Conservation (phyloP, 2,888 invertebrate species). For the Venusia cambrica region DNA sequence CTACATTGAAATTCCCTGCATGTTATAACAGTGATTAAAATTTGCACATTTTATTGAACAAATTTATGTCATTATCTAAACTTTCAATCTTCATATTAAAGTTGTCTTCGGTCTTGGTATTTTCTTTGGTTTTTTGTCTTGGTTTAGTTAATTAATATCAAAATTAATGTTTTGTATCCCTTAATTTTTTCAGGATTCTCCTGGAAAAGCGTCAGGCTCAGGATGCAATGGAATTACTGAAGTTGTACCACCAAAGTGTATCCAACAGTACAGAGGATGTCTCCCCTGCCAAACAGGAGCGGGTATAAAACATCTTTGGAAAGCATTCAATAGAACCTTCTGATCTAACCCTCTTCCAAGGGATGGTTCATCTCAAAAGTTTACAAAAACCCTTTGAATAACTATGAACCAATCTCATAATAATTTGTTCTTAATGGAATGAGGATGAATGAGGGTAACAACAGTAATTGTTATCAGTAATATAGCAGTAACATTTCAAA, state of each 20-base stretch:
- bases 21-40: no score
- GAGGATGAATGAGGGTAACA: slow-evolving; percentile 30
- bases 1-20: no score
- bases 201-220: slow-evolving; percentile 92
- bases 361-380: slow-evolving; percentile 74
- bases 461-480: slow-evolving; percentile 19
- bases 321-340: slow-evolving; percentile 34
- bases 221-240: slow-evolving; percentile 92
- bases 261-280: slow-evolving; percentile 74
- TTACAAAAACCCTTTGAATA: slow-evolving; percentile 55
- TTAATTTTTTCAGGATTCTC: slow-evolving; percentile 86
- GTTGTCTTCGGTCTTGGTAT: no score
- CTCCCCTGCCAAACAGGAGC: slow-evolving; percentile 70
- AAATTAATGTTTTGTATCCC: slow-evolving; percentile 2
- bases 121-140: no score
- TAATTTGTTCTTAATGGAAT: slow-evolving; percentile 24
- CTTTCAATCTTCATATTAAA: no score
- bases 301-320: slow-evolving; percentile 49
- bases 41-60: no score
- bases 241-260: slow-evolving; percentile 84
- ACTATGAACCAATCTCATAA: slow-evolving; percentile 17
- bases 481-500: slow-evolving; percentile 34
- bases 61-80: no score
- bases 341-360: slow-evolving; percentile 63
- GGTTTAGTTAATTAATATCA: background rate